Evolutionary conservation across 2,113 vertebrate genomes (phyloP).

Genomic region (Danionella cerebrum): DNA sequence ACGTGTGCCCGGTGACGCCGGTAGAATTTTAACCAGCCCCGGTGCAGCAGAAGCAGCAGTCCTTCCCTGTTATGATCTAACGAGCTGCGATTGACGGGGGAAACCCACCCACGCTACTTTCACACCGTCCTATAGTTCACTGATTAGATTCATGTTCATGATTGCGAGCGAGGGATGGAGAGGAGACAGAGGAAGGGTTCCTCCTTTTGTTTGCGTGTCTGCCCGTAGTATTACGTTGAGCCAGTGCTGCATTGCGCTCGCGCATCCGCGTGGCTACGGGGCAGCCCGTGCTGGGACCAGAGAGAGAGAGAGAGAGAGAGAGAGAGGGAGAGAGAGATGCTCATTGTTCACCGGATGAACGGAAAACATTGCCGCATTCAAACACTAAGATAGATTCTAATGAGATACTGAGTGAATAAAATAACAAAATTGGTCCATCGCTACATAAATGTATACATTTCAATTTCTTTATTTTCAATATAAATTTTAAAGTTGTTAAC

Average conservation of each 20-base stretch:
- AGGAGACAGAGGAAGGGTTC: not conserved
- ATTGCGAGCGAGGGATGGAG: not conserved
- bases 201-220: constrained; percentile 21
- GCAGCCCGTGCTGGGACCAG: constrained; percentile 46
- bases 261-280: constrained; percentile 33
- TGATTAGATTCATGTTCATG: not conserved
- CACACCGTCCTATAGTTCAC: not conserved
- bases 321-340: not conserved
- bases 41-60: constrained; percentile 2
- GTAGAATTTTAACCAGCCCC: constrained; percentile 41
- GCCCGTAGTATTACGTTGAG: constrained; percentile 21
- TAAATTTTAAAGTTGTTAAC: too few relatives aligned
- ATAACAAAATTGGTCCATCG: not conserved
- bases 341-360: constrained; percentile 21
- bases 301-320: constrained; percentile 26
- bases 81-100: not conserved
- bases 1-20: constrained; percentile 33
- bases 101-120: not conserved
- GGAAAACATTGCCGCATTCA: constrained; percentile 28
- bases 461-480: too few relatives aligned
- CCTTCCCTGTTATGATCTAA: not conserved
- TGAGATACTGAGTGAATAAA: not conserved
- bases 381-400: constrained; percentile 2
- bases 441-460: too few relatives aligned
- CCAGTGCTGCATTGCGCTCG: constrained; percentile 66